Percentiles rank a stretch among this genome's conserved stretches.
Conservation (phyloP, 2,113 vertebrate genomes). For the Hemiprocne comata region DNA sequence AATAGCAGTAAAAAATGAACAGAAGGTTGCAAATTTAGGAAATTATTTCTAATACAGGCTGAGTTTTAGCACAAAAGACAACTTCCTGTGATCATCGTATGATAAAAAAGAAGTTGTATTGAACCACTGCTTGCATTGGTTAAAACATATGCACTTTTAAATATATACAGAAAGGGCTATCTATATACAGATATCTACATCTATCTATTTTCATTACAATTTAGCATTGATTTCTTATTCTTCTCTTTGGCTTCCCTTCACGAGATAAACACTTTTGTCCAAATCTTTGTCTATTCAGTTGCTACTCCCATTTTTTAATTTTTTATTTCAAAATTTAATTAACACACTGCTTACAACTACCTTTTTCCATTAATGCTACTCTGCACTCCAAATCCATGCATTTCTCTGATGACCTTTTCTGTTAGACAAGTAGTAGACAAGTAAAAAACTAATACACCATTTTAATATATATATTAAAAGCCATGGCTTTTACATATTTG, state of each 20-base stretch:
- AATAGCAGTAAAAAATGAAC: conserved; percentile 32
- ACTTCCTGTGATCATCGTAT: neutral
- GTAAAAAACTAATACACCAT: neutral
- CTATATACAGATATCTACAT: neutral
- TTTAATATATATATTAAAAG: neutral
- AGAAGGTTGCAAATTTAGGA: conserved; percentile 48
- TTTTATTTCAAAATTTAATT: neutral
- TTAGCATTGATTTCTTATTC: neutral
- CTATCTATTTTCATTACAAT: neutral
- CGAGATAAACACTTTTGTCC: neutral
- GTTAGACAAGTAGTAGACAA: neutral
- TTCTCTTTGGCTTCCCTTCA: neutral
- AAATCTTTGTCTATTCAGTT: neutral
- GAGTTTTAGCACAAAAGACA: conserved; percentile 18
- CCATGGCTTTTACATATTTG: neutral
- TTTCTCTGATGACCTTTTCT: neutral
- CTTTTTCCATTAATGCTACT: neutral
- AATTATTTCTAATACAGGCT: conserved; percentile 51
- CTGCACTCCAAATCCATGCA: neutral
- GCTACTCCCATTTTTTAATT: neutral
- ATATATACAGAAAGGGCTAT: neutral
- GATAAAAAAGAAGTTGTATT: neutral
- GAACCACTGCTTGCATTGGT: neutral
- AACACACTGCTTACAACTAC: neutral
- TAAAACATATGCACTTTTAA: neutral